Evolutionary conservation across 2,113 vertebrate species (phyloP), one percentile per base, ranked within the genome.

Genomic region (Zapus hudsonius): DNA sequence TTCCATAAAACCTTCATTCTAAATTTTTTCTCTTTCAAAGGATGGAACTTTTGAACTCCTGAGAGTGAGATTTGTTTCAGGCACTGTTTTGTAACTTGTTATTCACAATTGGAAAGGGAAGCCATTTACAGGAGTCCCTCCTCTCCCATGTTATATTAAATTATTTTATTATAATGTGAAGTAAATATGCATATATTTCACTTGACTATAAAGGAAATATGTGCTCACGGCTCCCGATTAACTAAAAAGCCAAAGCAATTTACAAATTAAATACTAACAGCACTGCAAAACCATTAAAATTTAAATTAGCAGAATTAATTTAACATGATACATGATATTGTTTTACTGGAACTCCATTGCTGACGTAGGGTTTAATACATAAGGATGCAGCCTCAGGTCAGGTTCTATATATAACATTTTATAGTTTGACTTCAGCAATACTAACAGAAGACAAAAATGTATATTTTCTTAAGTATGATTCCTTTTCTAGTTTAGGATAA

Each of bases 231-330:
- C 36, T 90, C 33, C 33, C 66, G 63, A 36, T 29, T 40, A 96
- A 87, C 81, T 78, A 69, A 42, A 90, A 91, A 72, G 63, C 29
- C 83, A 92, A 95, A 84, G 27, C n/a, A 93, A 73, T 72, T 82
- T 95, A 55, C 55, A 92, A 94, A 87, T 84, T 87, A 92, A 93
- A 92, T 79, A 69, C 17, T 55, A 90, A 93, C 75, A 87, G 85
- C 87, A 87, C 33, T 61, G 55, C 29, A 89, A 88, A 91, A 70
- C 9, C 75, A 93, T 95, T 94, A 95, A 92, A 96, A 94, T 93
- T 95, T 75, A 94, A 96, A 95, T 95, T 84, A 94, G 70, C 38
- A 96, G 22, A 72, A 76, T 36, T 90, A 80, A 94, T 88, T 88
- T 88, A 90, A 92, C 86, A 33, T 25, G 85, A 90, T 42, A 27